Base-by-base conservation (phyloP, 2,797 vertebrate genomes). In the Cichlasoma orientale region DNA sequence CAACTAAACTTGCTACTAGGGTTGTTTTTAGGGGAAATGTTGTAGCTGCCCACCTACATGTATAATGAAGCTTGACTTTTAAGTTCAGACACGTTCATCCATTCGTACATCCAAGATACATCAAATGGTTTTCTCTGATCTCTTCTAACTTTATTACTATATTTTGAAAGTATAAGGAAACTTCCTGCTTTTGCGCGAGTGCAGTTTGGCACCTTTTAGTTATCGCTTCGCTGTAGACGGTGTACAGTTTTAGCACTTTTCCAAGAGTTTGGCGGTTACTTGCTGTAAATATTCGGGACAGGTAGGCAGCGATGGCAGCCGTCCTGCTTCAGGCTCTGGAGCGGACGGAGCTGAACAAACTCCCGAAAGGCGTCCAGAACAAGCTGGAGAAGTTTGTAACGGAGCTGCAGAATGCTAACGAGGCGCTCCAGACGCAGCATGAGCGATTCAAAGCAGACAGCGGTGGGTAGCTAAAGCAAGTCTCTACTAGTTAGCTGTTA, bases 381-480 rank as follows among this genome's bases (percentile, higher is more conserved):
- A 99, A 99, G 80, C 92, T 99, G 2, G 98, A 99, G 86, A 97
- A 97, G 80, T 96, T 97, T 79, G 84, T 99, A 1, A 94, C 96
- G 0, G 98, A 98, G 44, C 96, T 98, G 78, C 97, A 98, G 63
- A 93, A 94, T 56, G 97, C 97, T 89, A 95, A 97, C 75, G 97
- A 98, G 0, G 94, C 88, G 21, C 94, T 98, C 12, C 95, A 92
- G 77, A 95, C 96, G 0, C 90, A 96, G n/a, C 96, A 97, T 1
- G 97, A 99, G 92, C 96, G 97, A 5, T 95, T 96, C 77, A 97
- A 97, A 88, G 97, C 97, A 31, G 97, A 99, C 88, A 96, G 96
- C 0, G 98, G 98, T 99, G 71, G 86, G 97, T 85, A 29, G 31
- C 1, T 54, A 13, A 36, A 27, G 1, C 4, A 16, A 4, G 7